phyloP scores from a whole-genome alignment of 1,140 invertebrate genomes.

The Pseudachorutes palmiensis region DNA sequence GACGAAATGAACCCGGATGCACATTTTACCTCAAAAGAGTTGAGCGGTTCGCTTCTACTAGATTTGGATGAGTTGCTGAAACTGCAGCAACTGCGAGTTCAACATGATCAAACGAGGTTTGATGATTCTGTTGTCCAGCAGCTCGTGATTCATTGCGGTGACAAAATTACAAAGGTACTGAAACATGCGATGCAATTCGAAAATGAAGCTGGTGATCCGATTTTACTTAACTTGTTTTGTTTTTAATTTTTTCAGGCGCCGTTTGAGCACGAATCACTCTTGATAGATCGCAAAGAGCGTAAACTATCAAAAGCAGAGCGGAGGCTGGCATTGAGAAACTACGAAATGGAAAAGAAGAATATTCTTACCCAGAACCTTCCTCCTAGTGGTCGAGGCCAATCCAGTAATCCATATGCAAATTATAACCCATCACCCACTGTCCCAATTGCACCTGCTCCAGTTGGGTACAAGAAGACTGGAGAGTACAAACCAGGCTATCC shows the following conservation, averaged over 20 bases:
- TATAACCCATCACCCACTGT: neutral
- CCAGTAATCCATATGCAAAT: neutral
- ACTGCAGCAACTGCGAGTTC: conserved; percentile 13
- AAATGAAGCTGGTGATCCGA: neutral
- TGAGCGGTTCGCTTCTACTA: conserved; percentile 64
- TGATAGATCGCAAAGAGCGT: conserved; percentile 92
- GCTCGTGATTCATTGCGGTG: conserved; percentile 57
- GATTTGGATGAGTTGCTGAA: conserved; percentile 28
- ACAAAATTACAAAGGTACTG: conserved; percentile 63
- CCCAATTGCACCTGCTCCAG: neutral
- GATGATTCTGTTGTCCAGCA: conserved; percentile 71
- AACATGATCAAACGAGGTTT: conserved; percentile 49
- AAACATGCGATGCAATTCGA: neutral
- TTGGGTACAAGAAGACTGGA: no score
- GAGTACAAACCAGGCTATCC: no score
- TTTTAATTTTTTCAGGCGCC: conserved; percentile 55
- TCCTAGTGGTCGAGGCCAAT: conserved; percentile 40
- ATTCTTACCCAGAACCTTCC: conserved; percentile 51
- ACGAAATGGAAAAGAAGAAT: conserved; percentile 87
- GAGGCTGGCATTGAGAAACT: conserved; percentile 80
- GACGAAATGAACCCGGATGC: conserved; percentile 97
- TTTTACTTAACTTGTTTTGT: neutral
- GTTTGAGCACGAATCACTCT: conserved; percentile 91
- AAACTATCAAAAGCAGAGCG: conserved; percentile 93
- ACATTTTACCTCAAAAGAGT: conserved; percentile 86